phyloP scores from a whole-genome alignment of 2,797 vertebrate genomes.

The Clarias pachynema region DNA sequence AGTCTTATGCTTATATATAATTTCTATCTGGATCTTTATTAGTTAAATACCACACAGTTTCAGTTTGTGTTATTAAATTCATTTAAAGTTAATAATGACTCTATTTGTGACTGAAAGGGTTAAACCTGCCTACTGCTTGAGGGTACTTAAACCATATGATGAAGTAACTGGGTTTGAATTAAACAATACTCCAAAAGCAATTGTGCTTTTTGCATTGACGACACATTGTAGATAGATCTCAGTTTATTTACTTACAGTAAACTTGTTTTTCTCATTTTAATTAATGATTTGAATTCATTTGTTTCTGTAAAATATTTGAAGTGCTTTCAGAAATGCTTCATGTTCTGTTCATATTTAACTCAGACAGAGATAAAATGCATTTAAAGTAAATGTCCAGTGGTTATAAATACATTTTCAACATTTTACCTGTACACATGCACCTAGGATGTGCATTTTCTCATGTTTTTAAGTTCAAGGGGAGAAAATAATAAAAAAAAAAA shows the following conservation, averaged over 20 bases:
- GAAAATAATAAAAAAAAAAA: background rate
- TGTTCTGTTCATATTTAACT: slow-evolving; percentile 67
- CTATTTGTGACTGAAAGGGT: background rate
- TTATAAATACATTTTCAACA: slow-evolving; percentile 76
- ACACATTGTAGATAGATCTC: slow-evolving; percentile 76
- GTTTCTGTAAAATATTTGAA: slow-evolving; percentile 60
- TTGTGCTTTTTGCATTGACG: slow-evolving; percentile 66
- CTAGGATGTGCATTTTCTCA: slow-evolving; percentile 61
- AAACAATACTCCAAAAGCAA: slow-evolving; percentile 62
- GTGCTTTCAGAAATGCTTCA: slow-evolving; percentile 75
- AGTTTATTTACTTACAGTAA: slow-evolving; percentile 76
- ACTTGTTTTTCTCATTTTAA: slow-evolving; percentile 64
- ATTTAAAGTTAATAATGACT: background rate
- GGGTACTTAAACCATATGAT: slow-evolving; percentile 47
- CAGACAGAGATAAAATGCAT: slow-evolving; percentile 62
- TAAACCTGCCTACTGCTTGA: background rate
- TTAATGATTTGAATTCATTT: slow-evolving; percentile 74
- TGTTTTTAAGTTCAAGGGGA: background rate
- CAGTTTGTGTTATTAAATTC: background rate
- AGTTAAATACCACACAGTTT: background rate
- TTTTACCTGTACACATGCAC: slow-evolving; percentile 66
- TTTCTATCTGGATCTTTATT: background rate
- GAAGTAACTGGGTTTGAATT: slow-evolving; percentile 50
- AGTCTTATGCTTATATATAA: background rate
- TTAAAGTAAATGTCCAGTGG: slow-evolving; percentile 76